A percentile compares a stretch with the other conserved stretches of the same genome.
Conservation (phyloP, 2,113 vertebrate species). For the Rhizomys pruinosus region DNA sequence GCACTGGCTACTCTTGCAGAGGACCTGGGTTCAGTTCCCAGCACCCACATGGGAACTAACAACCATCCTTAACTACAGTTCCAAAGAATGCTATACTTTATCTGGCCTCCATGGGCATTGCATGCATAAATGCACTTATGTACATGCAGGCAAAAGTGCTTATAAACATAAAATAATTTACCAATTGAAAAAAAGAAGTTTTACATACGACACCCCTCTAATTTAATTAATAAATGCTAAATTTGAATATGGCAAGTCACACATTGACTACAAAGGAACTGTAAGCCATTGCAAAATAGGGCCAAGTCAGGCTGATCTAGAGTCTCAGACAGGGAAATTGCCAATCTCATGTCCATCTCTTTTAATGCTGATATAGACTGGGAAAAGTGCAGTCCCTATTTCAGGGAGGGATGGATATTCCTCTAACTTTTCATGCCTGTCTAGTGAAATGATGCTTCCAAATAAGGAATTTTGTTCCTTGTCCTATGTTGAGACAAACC, state of each 20-base stretch:
- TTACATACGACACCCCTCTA: not conserved
- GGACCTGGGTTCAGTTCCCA: too few species aligned
- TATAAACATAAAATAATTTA: too few species aligned
- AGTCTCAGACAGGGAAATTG: not conserved
- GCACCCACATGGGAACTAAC: too few species aligned
- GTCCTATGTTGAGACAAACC: not conserved
- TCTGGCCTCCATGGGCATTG: too few species aligned
- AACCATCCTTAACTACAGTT: too few species aligned
- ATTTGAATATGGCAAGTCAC: not conserved
- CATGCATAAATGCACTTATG: too few species aligned
- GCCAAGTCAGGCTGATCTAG: not conserved
- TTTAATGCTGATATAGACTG: not conserved
- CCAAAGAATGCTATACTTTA: too few species aligned
- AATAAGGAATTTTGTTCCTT: not conserved
- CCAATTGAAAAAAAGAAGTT: not conserved
- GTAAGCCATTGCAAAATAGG: not conserved
- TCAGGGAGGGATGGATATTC: not conserved
- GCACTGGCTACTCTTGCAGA: too few species aligned
- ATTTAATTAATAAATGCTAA: not conserved
- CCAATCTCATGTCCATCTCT: not conserved
- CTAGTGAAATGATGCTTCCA: not conserved
- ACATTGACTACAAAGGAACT: not conserved
- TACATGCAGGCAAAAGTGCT: too few species aligned
- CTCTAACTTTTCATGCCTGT: not conserved
- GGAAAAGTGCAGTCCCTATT: not conserved